Percentiles rank a stretch among this genome's conserved stretches.
These are phyloP conservation scores for Silurus asotus DNA, from an alignment of 2,113 vertebrate species.

Conservation along the genomic window DNA sequence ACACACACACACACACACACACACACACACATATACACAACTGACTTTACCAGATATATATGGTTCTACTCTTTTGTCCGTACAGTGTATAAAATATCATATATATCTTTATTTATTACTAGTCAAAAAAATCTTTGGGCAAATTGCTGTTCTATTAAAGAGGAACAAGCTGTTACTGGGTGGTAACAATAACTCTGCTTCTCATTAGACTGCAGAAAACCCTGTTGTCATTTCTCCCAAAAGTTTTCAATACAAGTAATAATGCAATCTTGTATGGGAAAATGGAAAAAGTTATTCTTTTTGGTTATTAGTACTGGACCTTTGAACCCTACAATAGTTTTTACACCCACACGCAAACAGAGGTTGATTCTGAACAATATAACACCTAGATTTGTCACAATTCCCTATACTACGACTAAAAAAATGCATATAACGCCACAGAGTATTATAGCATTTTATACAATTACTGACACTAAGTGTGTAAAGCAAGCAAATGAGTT, in stretches of 20 bases:
- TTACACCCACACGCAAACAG: too few species aligned
- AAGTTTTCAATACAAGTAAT: not conserved
- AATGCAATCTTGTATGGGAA: not conserved
- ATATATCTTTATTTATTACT: not conserved
- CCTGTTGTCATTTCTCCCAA: not conserved
- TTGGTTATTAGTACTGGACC: not conserved
- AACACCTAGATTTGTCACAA: not conserved
- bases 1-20: too few species aligned
- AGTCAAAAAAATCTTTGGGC: not conserved
- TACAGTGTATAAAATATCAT: too few species aligned
- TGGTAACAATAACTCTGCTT: not conserved
- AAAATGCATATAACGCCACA: too few species aligned
- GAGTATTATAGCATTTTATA: too few species aligned
- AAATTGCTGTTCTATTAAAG: not conserved
- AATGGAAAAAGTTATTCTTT: not conserved
- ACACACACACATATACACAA: too few species aligned
- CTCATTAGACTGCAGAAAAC: not conserved
- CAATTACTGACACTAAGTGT: too few species aligned
- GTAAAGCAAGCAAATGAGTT: not conserved
- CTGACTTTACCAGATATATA: too few species aligned
- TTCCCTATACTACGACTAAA: not conserved
- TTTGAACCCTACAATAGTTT: not conserved
- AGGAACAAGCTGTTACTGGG: not conserved
- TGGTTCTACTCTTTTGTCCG: too few species aligned
- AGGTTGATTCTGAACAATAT: not conserved